Evolutionary conservation across 2,113 vertebrate species (phyloP).

Genomic region (Phainopepla nitens): DNA sequence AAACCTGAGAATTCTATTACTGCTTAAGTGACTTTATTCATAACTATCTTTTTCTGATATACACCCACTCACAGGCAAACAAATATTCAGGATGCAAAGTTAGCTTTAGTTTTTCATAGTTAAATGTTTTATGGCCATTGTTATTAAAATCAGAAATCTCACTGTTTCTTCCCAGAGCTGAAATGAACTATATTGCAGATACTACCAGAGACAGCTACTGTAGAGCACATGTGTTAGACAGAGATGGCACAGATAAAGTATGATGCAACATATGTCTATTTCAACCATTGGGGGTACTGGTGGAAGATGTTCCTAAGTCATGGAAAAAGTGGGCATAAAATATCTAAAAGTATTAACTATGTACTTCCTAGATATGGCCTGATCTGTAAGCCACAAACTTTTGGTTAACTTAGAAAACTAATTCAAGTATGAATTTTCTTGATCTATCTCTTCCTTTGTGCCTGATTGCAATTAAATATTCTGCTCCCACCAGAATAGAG

Average conservation of each 20-base stretch:
- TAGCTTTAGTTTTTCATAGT: neutral
- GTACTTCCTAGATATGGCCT: neutral
- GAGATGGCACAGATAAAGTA: neutral
- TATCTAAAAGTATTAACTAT: neutral
- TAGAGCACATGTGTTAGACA: neutral
- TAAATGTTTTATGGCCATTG: neutral
- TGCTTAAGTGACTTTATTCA: neutral
- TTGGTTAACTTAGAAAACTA: neutral
- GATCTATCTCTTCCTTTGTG: neutral
- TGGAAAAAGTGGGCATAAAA: neutral
- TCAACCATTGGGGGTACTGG: neutral
- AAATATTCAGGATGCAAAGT: neutral
- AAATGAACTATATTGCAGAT: neutral
- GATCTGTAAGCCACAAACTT: neutral
- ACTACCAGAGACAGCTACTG: neutral
- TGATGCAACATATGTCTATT: neutral
- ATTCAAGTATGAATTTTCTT: neutral
- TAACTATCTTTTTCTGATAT: neutral
- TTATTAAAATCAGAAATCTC: neutral
- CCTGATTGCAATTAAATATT: constrained; percentile 28
- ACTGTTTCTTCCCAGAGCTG: neutral
- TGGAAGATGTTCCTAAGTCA: neutral
- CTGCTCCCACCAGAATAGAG: neutral
- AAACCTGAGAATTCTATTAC: neutral
- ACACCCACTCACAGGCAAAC: neutral